Evolutionary conservation across 2,888 invertebrate genomes (phyloP).

Genomic region (Geophilus truncorum): DNA sequence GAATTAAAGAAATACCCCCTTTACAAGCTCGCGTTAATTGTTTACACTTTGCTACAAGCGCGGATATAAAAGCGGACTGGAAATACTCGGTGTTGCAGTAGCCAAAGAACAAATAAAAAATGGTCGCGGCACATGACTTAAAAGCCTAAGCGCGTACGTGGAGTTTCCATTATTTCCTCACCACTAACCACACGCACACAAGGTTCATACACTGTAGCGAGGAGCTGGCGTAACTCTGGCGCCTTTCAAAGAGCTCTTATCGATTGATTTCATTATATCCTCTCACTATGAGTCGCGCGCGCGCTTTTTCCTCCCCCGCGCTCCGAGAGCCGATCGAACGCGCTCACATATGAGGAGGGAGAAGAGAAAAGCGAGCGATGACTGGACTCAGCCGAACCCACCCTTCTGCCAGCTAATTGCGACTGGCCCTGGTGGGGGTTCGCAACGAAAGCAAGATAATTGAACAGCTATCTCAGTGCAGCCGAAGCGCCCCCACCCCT

Average conservation of each 20-base stretch:
- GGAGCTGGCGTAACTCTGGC: constrained; percentile 21
- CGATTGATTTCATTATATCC: constrained; percentile 27
- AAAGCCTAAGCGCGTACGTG: constrained; percentile 18
- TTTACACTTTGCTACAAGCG: neutral
- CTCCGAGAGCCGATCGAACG: neutral
- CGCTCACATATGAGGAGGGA: neutral
- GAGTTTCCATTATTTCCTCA: constrained; percentile 20
- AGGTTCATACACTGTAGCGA: constrained; percentile 19
- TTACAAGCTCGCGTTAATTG: neutral
- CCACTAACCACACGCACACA: constrained; percentile 25
- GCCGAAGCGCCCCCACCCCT: neutral
- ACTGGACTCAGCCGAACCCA: constrained; percentile 3
- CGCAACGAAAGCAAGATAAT: constrained; percentile 6
- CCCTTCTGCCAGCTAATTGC: constrained; percentile 25
- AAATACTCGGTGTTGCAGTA: neutral
- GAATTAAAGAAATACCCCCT: no score
- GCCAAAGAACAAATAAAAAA: constrained; percentile 15
- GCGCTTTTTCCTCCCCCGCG: neutral
- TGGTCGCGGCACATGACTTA: neutral
- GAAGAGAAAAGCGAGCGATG: constrained; percentile 12
- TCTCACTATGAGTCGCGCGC: neutral
- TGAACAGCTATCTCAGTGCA: constrained; percentile 13
- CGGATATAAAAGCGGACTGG: neutral
- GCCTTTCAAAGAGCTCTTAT: constrained; percentile 27
- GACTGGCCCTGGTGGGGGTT: constrained; percentile 22